A percentile compares a stretch with the other conserved stretches of the same genome.
Conservation (phyloP, 2,797 vertebrate genomes). For the Saxicola maurus region DNA sequence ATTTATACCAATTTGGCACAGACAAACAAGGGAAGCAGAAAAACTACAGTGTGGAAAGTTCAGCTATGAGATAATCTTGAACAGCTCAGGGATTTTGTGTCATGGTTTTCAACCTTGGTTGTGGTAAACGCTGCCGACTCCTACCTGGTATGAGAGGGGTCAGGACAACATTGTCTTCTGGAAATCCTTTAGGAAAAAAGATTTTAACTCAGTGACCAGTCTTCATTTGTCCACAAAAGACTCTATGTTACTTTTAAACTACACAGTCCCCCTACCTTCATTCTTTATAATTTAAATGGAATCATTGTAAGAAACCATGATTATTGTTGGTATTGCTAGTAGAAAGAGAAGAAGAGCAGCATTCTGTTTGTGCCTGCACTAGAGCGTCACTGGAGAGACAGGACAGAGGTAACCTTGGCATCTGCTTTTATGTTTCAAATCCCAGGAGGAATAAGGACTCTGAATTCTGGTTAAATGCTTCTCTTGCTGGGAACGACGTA, state of each 20-base stretch:
- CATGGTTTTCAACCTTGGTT: background rate
- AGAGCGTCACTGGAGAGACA: background rate
- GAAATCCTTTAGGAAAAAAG: background rate
- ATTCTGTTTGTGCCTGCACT: background rate
- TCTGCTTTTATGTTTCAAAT: background rate
- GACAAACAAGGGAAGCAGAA: background rate
- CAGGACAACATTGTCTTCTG: background rate
- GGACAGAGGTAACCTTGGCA: constrained; percentile 20
- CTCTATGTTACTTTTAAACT: background rate
- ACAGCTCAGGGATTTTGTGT: background rate
- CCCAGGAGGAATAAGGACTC: background rate
- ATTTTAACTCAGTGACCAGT: background rate
- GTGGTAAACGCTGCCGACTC: background rate
- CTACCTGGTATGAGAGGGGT: background rate
- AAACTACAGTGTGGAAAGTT: background rate
- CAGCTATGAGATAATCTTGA: background rate
- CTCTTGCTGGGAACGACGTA: background rate
- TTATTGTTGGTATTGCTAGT: background rate
- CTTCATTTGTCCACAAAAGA: background rate
- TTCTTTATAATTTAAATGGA: background rate
- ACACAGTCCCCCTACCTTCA: background rate
- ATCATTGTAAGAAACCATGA: background rate
- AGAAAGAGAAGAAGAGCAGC: background rate
- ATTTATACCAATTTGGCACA: background rate
- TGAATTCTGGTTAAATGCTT: constrained; percentile 6